Conservation (phyloP, 1,140 invertebrate genomes). For the Antheraea mylitta region DNA sequence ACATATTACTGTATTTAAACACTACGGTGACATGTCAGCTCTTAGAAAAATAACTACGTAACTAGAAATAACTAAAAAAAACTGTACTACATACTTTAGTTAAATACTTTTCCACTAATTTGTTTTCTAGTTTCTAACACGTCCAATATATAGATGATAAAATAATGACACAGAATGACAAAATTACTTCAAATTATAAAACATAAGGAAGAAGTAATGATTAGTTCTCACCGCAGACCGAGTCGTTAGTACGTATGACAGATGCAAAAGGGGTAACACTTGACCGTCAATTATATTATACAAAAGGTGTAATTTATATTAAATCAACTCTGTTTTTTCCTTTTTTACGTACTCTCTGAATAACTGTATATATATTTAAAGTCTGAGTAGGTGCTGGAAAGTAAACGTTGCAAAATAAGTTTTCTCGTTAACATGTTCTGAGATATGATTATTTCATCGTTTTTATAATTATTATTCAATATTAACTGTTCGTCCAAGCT, state of each 20-base stretch:
- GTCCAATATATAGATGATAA: not conserved
- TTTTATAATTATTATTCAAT: not conserved
- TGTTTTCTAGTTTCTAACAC: not conserved
- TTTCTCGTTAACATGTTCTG: not conserved
- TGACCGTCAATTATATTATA: conserved; percentile 36
- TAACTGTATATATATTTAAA: not conserved
- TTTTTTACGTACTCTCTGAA: not conserved
- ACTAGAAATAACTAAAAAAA: no score
- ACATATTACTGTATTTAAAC: no score
- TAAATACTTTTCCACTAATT: not conserved
- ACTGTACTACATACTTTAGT: not conserved
- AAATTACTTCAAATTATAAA: conserved; percentile 2
- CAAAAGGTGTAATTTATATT: conserved; percentile 54
- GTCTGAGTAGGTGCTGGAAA: not conserved
- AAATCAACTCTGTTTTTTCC: conserved; percentile 42
- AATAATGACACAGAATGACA: not conserved
- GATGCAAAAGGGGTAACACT: conserved; percentile 55
- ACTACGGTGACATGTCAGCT: no score
- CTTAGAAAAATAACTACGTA: no score
- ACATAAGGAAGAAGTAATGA: conserved; percentile 8
- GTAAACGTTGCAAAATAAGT: not conserved
- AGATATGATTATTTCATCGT: not conserved
- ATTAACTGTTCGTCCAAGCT: no score
- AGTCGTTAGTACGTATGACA: conserved; percentile 48
- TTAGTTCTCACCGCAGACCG: conserved; percentile 16